Evolutionary conservation across 2,888 invertebrate genomes (phyloP), one percentile per base, ranked within the genome.

Genomic region (Fissipunctia ypsillon): DNA sequence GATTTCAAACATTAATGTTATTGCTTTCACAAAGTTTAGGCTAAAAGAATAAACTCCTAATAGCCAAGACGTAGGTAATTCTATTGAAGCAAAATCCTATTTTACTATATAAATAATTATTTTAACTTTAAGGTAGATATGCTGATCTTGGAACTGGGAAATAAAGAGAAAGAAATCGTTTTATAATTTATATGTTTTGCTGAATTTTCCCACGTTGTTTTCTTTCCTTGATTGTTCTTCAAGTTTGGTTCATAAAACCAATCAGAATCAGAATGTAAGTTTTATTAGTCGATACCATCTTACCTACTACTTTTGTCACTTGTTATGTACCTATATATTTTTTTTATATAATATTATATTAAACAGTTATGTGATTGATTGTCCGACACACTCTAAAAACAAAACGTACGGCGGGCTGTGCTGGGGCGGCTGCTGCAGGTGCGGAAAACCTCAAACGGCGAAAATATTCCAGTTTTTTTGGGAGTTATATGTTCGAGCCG

Each of bases 1-100:
- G 78, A 68, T 63, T 77, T 52, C 45, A 41, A 52, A 77, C 38
- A 77, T 66, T 67, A 76, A 77, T 68, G 50, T 82, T 57, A 76
- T 63, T 78, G 68, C 82, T 77, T 54, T 81, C 41, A 52, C 22
- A 63, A 82, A 82, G 76, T 81, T 43, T 52, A 31, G 14, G 28
- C 54, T 45, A 56, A 54, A 73, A 54, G n/a, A 70, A 69, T 78
- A 70, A 73, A 71, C 71, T 71, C 79, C 2, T 69, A 54, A 78
- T 22, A 38, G 45, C 22, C 79, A 6, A 73, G 71, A 73, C 72
- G 73, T 70, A 41, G 72, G 31, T 79, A 57, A 78, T 74, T 57
- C n/a, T 71, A 57, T 74, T 79, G 73, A 72, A 79, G 41, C 19
- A 57, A 80, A 71, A 80, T 74, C n/a, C 3, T 41, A 41, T 73